Evolutionary conservation across 1,140 invertebrate species (phyloP), one percentile per base, ranked within the genome.

Genomic region (Anadara kagoshimensis): DNA sequence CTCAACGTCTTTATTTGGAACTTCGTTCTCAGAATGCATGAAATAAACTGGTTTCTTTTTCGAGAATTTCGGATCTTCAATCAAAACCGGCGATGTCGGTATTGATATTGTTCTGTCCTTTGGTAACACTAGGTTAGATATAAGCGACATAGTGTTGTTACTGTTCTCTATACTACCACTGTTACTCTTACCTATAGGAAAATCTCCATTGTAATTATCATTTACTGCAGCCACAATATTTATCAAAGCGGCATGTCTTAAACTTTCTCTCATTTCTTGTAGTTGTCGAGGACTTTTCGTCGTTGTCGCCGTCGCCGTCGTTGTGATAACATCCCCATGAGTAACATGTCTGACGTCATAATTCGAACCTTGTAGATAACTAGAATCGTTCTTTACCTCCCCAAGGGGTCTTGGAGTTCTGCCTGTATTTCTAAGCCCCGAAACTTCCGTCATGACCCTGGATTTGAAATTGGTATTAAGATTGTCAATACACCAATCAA

Each of bases 161-260:
- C 7, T 36, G 7, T 36, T 36, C 7, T 36, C 29, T 36, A 36
- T 36, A 36, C 29, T 36, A 20, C 45, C 45, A 45, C 36, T 22
- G 61, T 63, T 44, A 22, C 1, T 22, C 16, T 51, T 16, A 4
- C 20, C 45, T 10, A 49, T 49, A 20, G 43, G 36, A 1, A 26
- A 24, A 20, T 16, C 18, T 5, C 44, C 29, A 36, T 36, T 70
- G 24, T 47, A 26, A 3, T 56, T 41, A 20, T 54, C 68, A 22
- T 75, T 75, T 7, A 75, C 73, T 22, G 73, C 62, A 18, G 73
- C 73, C 10, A 75, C 73, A 36, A 75, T 75, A 36, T 75, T 70
- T 22, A 75, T 75, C 36, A 75, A 56, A 3, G 73, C 63, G 20
- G 73, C 73, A 24, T 69, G 67, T 22, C 62, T 61, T 44, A 70